Percentiles rank a stretch among this genome's conserved stretches.
phyloP scores from a whole-genome alignment of 2,888 invertebrate species.

The Clivina fossor region DNA sequence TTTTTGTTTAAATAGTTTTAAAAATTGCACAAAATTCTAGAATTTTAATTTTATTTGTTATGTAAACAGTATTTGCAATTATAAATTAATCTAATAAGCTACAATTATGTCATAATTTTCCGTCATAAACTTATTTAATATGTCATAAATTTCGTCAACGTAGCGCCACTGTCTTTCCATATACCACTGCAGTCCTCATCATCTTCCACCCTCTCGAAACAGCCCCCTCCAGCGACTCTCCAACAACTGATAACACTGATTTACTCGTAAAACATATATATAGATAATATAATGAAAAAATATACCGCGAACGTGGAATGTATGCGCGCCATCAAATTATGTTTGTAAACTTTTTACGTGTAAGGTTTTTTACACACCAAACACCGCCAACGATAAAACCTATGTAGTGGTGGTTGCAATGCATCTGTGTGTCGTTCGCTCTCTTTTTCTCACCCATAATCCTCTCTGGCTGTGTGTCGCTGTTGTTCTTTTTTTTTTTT shows the following conservation, averaged over 20 bases:
- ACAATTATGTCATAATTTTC: too few species aligned
- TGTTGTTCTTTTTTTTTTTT: background rate
- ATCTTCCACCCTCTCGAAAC: too few species aligned
- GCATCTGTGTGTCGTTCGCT: conserved; percentile 3
- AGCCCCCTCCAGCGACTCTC: conserved; percentile 40
- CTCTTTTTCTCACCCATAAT: background rate
- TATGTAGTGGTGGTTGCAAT: conserved; percentile 11
- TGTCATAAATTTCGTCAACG: too few species aligned
- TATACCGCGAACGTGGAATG: conserved; percentile 50
- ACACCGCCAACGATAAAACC: conserved; percentile 24
- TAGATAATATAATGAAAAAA: conserved; percentile 56
- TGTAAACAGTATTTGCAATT: too few species aligned
- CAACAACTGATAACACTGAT: conserved; percentile 52
- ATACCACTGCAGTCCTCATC: too few species aligned
- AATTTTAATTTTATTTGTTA: too few species aligned
- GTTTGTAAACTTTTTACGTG: conserved; percentile 32
- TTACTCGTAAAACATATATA: conserved; percentile 53
- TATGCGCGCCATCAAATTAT: conserved; percentile 26
- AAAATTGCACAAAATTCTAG: too few species aligned
- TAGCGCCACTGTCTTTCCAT: too few species aligned
- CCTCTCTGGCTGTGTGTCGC: background rate
- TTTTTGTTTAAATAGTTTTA: too few species aligned
- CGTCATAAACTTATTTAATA: too few species aligned
- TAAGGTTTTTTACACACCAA: too few species aligned
- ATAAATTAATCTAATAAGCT: too few species aligned